These are phyloP conservation scores for Syrphus vitripennis DNA, from an alignment of 2,888 invertebrate species.

Conservation along the genomic window DNA sequence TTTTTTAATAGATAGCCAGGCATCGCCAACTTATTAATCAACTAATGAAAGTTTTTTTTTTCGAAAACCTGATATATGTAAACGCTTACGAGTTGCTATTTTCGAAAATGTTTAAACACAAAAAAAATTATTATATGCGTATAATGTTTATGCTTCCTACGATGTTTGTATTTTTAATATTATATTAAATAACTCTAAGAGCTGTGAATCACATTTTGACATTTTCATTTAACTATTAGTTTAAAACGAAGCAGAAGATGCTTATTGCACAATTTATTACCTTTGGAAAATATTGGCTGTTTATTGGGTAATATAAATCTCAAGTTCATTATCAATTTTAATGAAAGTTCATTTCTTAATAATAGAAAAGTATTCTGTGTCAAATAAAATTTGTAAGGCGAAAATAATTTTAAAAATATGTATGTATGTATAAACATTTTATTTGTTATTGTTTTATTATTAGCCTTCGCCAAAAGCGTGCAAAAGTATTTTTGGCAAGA, in stretches of 20 bases:
- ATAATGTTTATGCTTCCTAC: not conserved
- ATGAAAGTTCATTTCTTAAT: too few relatives aligned
- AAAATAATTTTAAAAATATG: too few relatives aligned
- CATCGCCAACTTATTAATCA: constrained; percentile 58
- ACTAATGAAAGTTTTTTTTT: constrained; percentile 59
- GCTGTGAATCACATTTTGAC: too few relatives aligned
- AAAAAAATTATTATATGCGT: not conserved
- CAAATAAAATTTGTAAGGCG: too few relatives aligned
- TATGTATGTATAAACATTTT: too few relatives aligned
- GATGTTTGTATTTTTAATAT: not conserved
- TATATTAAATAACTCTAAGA: not conserved
- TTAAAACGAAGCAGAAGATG: too few relatives aligned
- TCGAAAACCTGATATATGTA: constrained; percentile 45
- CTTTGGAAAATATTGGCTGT: too few relatives aligned
- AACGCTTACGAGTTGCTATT: constrained; percentile 39
- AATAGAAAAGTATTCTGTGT: too few relatives aligned
- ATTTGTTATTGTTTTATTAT: not conserved
- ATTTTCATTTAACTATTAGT: too few relatives aligned
- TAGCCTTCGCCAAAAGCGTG: not conserved
- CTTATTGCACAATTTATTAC: too few relatives aligned
- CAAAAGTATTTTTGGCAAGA: not conserved
- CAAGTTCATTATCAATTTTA: too few relatives aligned
- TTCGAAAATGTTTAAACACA: not conserved
- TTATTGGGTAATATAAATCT: too few relatives aligned
- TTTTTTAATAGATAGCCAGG: constrained; percentile 28